phyloP scores from a whole-genome alignment of 1,140 invertebrate species.

The Yoshiicerus persimilis region DNA sequence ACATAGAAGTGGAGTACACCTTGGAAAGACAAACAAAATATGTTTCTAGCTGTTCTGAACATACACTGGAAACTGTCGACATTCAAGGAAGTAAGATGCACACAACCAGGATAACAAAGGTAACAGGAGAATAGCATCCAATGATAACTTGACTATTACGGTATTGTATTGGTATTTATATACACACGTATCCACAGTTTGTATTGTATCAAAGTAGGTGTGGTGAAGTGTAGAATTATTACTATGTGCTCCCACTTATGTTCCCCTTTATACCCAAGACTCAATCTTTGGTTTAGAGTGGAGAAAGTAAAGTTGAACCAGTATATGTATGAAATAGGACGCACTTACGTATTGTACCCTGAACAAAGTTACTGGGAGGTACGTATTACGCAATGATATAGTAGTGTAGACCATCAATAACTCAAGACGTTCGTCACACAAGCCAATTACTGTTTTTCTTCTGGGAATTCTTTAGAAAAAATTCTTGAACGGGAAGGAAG shows the following conservation, averaged over 20 bases:
- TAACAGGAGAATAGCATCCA: neutral
- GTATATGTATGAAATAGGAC: neutral
- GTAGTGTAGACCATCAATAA: conserved; percentile 5
- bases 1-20: neutral
- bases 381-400: neutral
- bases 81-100: neutral
- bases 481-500: conserved; percentile 20
- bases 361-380: neutral
- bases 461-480: conserved; percentile 24
- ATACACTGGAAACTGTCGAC: neutral
- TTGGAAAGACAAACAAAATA: neutral
- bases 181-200: no score
- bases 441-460: conserved; percentile 26
- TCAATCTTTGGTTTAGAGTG: neutral
- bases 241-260: neutral
- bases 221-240: neutral
- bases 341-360: neutral
- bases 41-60: neutral
- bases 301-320: neutral
- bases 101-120: neutral
- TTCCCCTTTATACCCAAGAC: neutral
- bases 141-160: neutral
- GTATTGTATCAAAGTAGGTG: neutral
- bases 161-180: neutral
- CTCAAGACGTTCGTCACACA: conserved; percentile 29